phyloP scores from a whole-genome alignment of 2,888 invertebrate genomes.

The Eurytoma adleriae region DNA sequence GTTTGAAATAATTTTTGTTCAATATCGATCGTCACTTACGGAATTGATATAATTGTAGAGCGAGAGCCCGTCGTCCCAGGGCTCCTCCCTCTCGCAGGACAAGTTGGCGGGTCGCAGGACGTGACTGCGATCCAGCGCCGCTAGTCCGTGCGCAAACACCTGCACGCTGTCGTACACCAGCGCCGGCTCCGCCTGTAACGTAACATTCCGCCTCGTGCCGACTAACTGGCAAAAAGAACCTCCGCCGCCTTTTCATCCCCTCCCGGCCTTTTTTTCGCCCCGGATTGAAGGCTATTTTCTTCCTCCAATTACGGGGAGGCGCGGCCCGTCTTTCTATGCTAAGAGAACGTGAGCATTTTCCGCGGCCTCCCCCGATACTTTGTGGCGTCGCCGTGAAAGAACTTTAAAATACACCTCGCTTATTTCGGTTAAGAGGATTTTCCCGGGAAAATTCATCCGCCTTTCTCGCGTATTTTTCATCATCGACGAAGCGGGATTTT shows the following conservation, averaged over 20 bases:
- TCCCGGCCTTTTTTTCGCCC: no score
- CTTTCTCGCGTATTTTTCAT: no score
- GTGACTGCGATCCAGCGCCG: constrained; percentile 84
- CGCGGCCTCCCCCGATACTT: no score
- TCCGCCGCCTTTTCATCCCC: neutral
- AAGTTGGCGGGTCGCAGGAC: constrained; percentile 84
- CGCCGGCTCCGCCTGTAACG: constrained; percentile 88
- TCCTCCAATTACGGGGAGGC: no score
- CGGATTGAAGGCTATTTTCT: no score
- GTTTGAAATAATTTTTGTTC: neutral
- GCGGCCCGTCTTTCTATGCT: no score
- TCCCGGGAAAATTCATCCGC: no score
- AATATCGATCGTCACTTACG: constrained; percentile 77
- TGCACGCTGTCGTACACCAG: constrained; percentile 91
- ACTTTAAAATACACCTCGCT: no score
- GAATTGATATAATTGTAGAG: constrained; percentile 86
- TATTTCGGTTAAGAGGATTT: no score
- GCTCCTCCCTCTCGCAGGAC: constrained; percentile 88
- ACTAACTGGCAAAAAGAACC: constrained; percentile 14
- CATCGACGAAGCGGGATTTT: no score
- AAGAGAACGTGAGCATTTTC: no score
- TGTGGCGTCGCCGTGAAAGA: no score
- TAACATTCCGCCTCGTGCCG: neutral
- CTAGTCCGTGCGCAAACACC: constrained; percentile 87
- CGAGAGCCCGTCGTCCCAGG: constrained; percentile 88